A percentile compares a stretch with the other conserved stretches of the same genome.
Conservation (phyloP, 2,888 invertebrate genomes). For the Archips crataeganus region DNA sequence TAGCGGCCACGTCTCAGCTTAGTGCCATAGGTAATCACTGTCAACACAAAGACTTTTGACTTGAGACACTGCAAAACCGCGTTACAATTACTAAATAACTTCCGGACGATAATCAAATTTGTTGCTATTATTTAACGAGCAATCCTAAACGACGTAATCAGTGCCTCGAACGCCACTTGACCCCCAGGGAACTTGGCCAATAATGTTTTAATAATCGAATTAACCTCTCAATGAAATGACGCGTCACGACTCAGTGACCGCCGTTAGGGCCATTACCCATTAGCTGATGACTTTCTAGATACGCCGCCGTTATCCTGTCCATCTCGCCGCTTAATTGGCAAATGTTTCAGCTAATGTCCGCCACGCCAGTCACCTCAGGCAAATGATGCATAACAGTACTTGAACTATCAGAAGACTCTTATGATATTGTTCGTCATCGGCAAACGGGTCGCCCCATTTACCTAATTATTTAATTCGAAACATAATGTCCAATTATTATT, state of each 20-base stretch:
- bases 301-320: constrained; percentile 59
- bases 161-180: constrained; percentile 23
- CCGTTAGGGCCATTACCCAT: constrained; percentile 59
- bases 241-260: constrained; percentile 28
- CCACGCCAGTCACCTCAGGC: constrained; percentile 1
- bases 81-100: no score
- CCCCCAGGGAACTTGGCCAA: constrained; percentile 37
- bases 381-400: constrained; percentile 20
- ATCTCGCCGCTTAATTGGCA: constrained; percentile 65
- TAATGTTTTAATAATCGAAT: constrained; percentile 50
- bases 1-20: no score
- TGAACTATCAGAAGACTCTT: constrained; percentile 4
- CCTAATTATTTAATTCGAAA: not conserved
- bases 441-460: not conserved
- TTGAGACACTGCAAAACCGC: no score
- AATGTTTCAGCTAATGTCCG: constrained; percentile 59
- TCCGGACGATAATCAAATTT: not conserved
- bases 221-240: constrained; percentile 46
- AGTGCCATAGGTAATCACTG: no score
- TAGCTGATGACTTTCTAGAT: constrained; percentile 68
- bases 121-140: not conserved
- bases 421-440: not conserved
- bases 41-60: no score
- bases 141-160: constrained; percentile 15
- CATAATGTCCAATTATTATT: not conserved